phyloP scores from a whole-genome alignment of 2,113 vertebrate species.

The Charadrius vociferus region DNA sequence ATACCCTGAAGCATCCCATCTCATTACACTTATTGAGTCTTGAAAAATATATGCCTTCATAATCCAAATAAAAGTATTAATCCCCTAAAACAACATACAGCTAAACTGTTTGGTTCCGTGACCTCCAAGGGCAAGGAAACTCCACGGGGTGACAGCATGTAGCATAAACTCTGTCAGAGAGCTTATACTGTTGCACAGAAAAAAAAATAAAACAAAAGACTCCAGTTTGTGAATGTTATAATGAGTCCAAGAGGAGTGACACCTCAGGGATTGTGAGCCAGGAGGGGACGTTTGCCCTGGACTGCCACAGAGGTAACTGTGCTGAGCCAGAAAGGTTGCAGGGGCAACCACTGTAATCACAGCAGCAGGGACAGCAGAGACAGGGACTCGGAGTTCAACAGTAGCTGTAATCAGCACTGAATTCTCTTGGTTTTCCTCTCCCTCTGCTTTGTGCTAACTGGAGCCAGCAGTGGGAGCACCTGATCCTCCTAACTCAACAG shows the following conservation, averaged over 20 bases:
- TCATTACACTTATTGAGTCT: neutral
- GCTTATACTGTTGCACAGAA: neutral
- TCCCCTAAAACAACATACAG: neutral
- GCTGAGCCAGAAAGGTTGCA: neutral
- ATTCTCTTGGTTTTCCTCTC: neutral
- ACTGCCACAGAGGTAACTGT: neutral
- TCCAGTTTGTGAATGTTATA: neutral
- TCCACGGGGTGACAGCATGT: neutral
- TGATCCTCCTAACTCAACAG: slow-evolving; percentile 22
- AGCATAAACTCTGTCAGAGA: neutral
- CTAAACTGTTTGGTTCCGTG: neutral
- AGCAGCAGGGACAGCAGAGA: neutral
- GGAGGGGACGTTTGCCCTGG: neutral
- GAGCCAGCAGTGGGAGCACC: slow-evolving; percentile 45
- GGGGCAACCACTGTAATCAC: neutral
- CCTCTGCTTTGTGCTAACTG: neutral
- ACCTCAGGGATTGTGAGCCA: neutral
- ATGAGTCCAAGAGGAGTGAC: neutral
- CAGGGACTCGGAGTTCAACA: neutral
- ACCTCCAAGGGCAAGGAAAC: neutral
- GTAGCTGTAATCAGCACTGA: neutral
- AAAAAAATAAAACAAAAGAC: neutral
- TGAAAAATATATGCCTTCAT: neutral
- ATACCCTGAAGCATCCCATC: neutral
- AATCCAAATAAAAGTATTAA: neutral